Percentiles rank a stretch among this genome's conserved stretches.
Evolutionary conservation across 2,888 invertebrate species (phyloP).

Genomic region (Rhopalosiphum nymphaeae): DNA sequence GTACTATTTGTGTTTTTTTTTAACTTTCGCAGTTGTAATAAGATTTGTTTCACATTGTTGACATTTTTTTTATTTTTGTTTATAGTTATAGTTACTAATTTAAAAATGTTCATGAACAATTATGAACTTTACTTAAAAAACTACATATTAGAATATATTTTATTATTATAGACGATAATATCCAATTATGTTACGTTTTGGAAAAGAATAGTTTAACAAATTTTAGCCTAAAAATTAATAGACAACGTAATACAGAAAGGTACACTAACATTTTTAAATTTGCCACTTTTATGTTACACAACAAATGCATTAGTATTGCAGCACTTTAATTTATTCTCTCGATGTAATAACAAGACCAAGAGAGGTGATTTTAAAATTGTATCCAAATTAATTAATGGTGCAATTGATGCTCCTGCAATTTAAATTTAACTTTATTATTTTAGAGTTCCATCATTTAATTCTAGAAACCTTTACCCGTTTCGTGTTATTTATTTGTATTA

Average conservation of each 20-base stretch:
- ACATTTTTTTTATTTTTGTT: background rate
- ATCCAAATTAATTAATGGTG: background rate
- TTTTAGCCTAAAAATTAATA: background rate
- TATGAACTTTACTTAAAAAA: background rate
- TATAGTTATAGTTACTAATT: background rate
- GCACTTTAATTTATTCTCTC: no score
- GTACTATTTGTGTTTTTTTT: no score
- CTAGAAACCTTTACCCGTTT: background rate
- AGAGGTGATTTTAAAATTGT: background rate
- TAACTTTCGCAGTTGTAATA: background rate
- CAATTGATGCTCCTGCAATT: background rate
- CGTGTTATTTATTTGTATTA: background rate
- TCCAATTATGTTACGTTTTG: background rate
- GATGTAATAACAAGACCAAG: background rate
- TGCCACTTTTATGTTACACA: background rate
- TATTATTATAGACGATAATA: background rate
- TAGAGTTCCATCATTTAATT: background rate
- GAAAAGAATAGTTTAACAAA: background rate
- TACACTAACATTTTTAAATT: background rate
- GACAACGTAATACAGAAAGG: background rate
- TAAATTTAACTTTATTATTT: background rate
- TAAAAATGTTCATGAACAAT: background rate
- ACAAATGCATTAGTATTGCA: background rate
- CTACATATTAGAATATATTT: background rate
- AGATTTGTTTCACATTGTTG: background rate